Evolutionary conservation across 2,113 vertebrate species (phyloP), one percentile per base, ranked within the genome.

Genomic region (Oryzias javanicus): DNA sequence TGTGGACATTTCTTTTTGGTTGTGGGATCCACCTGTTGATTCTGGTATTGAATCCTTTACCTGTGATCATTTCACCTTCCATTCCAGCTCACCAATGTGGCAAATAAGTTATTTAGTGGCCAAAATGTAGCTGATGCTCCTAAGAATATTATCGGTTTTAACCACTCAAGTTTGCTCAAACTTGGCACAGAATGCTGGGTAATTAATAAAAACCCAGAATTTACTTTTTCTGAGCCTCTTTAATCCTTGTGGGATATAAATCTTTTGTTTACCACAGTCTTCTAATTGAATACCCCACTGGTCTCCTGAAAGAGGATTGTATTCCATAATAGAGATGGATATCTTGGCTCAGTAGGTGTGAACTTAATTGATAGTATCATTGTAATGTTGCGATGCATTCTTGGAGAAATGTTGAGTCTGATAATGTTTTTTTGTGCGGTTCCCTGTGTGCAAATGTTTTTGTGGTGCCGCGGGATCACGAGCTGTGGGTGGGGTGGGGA

Each of bases 211-310:
- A 65, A 52, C 45, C 29, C 29, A 5, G 27, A 72, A 45, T 60
- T 45, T 6, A 47, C 14, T 42, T 41, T 58, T 64, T 49, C 24
- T 20, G 24, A 57, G 25, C 50, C 27, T 49, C n/a, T 64, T 59
- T 35, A 46, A 18, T 69, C 42, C n/a, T 58, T 64, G 55, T 59
- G 46, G 57, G 52, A 57, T 53, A 55, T 61, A 55, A 72, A 78
- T 70, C 60, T 58, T 16, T 55, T 71, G 27, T 60, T 78, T 74
- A 74, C 61, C 59, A 63, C 65, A 17, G 25, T 66, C 70, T 67
- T 70, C 45, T 67, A 68, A 81, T 57, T 72, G 62, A 79, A 86
- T 52, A 55, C 61, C 72, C 75, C 59, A 63, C 75, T 72, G 69
- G 50, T 67, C 53, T 66, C 59, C 14, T 41, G 46, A 67, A 48